Conservation (phyloP, 2,797 vertebrate genomes). For the Sebastolobus alascanus region DNA sequence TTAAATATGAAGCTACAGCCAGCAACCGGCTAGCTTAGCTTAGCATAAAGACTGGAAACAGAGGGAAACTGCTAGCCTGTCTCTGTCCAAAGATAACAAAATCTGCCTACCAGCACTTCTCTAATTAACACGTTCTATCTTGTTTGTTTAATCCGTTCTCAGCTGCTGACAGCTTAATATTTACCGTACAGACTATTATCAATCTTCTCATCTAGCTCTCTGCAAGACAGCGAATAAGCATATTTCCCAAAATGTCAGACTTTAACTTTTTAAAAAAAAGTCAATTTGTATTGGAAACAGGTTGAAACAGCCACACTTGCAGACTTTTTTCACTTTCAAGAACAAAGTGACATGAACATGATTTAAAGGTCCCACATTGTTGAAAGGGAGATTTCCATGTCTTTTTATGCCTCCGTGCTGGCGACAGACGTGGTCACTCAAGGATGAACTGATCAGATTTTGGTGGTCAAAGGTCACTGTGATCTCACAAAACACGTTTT, state of each 20-base stretch:
- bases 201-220: constrained; percentile 9
- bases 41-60: constrained; percentile 9
- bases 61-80: background rate
- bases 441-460: no score
- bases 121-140: constrained; percentile 18
- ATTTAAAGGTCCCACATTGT: background rate
- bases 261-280: background rate
- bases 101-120: constrained; percentile 16
- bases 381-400: background rate
- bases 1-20: background rate
- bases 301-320: background rate
- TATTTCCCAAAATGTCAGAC: background rate
- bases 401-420: background rate
- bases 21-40: background rate
- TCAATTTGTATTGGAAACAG: background rate
- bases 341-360: background rate
- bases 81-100: constrained; percentile 1
- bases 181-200: constrained; percentile 3
- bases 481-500: no score
- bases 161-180: constrained; percentile 15
- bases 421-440: no score
- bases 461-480: no score
- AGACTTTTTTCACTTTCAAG: constrained; percentile 1
- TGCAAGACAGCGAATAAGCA: background rate
- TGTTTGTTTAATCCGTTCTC: constrained; percentile 27